These are phyloP conservation scores for Coturnix japonica DNA, from an alignment of 2,113 vertebrate genomes.

Conservation along the genomic window DNA sequence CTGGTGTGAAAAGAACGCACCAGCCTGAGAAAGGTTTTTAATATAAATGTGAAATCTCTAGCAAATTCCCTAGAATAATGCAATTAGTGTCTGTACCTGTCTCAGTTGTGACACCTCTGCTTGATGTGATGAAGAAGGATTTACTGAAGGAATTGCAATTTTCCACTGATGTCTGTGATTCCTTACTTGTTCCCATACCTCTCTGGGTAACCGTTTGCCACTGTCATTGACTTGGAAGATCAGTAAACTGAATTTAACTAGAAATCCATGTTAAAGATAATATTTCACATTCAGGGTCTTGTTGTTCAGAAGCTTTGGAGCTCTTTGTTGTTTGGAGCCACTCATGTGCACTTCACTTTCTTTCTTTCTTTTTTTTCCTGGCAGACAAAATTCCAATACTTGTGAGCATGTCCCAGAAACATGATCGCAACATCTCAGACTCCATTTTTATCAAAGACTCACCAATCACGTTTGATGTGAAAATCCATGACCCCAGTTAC, in stretches of 20 bases:
- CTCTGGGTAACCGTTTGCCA: background rate
- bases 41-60: background rate
- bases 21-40: background rate
- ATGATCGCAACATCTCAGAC: slow-evolving; percentile 83
- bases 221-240: background rate
- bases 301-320: background rate
- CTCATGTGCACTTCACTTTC: background rate
- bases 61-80: background rate
- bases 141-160: background rate
- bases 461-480: slow-evolving; percentile 85
- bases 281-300: background rate
- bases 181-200: background rate
- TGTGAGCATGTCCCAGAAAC: slow-evolving; percentile 89
- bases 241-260: background rate
- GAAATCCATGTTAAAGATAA: background rate
- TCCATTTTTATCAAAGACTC: slow-evolving; percentile 86
- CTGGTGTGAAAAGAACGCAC: background rate
- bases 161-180: background rate
- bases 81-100: background rate
- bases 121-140: background rate
- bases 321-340: background rate
- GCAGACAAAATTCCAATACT: slow-evolving; percentile 89
- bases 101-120: background rate
- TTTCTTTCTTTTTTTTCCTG: background rate
- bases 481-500: slow-evolving; percentile 89